Conservation (phyloP, 2,888 invertebrate genomes). For the Spisula subtruncata region DNA sequence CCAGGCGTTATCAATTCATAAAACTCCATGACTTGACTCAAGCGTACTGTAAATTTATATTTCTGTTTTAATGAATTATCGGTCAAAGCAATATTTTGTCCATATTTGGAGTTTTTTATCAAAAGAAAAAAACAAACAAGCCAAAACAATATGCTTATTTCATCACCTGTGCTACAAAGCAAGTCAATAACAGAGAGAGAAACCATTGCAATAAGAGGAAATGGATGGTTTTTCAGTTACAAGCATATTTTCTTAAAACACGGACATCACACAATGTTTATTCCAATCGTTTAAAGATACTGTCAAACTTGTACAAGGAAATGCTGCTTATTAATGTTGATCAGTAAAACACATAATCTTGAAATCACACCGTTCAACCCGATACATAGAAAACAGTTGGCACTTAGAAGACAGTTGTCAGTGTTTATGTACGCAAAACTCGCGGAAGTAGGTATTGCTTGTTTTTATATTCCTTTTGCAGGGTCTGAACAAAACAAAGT, state of each 20-base stretch:
- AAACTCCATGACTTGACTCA: not conserved
- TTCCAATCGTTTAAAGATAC: not conserved
- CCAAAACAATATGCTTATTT: not conserved
- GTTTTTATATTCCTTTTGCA: no score
- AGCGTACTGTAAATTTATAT: not conserved
- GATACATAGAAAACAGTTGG: no score
- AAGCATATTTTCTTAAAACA: not conserved
- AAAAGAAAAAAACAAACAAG: not conserved
- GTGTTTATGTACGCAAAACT: no score
- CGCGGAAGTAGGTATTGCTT: no score
- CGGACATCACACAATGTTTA: not conserved
- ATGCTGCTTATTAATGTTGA: not conserved
- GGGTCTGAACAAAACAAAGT: no score
- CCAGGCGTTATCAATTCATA: not conserved
- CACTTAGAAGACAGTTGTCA: no score
- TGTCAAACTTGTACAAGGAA: not conserved
- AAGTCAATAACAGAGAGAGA: not conserved
- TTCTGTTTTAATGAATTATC: no score
- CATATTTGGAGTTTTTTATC: not conserved
- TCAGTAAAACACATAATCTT: not conserved
- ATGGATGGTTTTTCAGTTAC: not conserved
- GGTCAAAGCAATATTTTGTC: not conserved
- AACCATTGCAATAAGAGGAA: not conserved
- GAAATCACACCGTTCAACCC: no score
- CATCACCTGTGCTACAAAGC: not conserved